Evolutionary conservation across 2,113 vertebrate genomes (phyloP).

Genomic region (Serilophus lunatus): DNA sequence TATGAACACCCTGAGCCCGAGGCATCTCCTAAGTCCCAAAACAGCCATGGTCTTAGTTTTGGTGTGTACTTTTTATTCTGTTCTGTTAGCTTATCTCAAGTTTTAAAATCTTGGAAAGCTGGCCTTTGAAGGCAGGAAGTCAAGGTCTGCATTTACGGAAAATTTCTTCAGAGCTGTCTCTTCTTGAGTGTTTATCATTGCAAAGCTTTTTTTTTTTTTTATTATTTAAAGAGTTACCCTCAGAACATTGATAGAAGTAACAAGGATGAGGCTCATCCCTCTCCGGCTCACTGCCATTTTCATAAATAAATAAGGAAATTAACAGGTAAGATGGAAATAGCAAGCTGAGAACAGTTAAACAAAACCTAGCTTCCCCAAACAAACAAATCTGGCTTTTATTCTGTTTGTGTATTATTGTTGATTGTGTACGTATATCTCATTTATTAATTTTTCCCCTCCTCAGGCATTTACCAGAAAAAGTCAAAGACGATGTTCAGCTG

Average conservation of each 20-base stretch:
- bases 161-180: not conserved
- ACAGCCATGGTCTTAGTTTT: not conserved
- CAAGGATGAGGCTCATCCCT: not conserved
- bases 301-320: not conserved
- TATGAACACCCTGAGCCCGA: not conserved
- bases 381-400: not conserved
- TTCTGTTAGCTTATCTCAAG: not conserved
- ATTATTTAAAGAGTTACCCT: not conserved
- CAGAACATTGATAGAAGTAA: not conserved
- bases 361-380: accelerated
- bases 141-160: not conserved
- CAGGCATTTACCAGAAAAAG: slow-evolving; percentile 82
- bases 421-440: not conserved
- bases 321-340: not conserved
- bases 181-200: not conserved
- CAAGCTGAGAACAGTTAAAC: not conserved
- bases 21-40: not conserved
- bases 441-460: not conserved
- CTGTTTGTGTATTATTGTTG: not conserved
- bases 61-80: not conserved
- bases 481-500: slow-evolving; percentile 74
- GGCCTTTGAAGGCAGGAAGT: not conserved
- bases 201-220: not conserved
- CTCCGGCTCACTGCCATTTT: not conserved
- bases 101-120: not conserved